Evolutionary conservation across 2,797 vertebrate species (phyloP).

Genomic region (Hypotaenidia okinawae): DNA sequence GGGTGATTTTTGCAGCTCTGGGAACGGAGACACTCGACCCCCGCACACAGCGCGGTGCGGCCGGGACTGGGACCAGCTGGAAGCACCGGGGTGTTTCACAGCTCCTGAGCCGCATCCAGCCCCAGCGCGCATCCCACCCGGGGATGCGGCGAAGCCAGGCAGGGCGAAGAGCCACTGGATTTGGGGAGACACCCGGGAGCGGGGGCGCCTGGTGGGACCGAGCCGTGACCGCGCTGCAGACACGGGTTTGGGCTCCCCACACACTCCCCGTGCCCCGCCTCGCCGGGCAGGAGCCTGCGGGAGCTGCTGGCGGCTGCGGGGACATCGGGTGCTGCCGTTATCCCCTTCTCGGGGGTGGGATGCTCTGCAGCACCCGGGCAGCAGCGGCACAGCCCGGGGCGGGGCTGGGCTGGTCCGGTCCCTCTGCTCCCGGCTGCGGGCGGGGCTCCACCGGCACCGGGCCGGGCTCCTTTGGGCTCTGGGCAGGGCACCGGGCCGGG

Average conservation of each 20-base stretch:
- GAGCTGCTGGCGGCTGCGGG: too few relatives aligned
- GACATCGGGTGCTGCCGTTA: too few relatives aligned
- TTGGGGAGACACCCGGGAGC: neutral
- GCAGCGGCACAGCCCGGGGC: rapidly evolving
- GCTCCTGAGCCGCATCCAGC: neutral
- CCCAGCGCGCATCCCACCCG: neutral
- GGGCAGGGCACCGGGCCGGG: neutral
- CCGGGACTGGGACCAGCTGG: rapidly evolving
- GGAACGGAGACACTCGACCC: neutral
- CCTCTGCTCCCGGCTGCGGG: neutral
- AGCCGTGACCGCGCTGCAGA: neutral
- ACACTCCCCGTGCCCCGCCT: neutral
- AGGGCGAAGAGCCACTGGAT: neutral
- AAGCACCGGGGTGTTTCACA: rapidly evolving
- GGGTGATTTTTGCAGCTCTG: neutral
- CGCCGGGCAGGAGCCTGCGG: neutral
- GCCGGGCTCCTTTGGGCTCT: neutral
- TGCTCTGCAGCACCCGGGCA: neutral
- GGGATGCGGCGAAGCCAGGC: too few relatives aligned
- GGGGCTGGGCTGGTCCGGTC: neutral
- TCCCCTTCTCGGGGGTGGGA: neutral
- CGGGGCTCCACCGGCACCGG: too few relatives aligned
- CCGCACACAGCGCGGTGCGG: rapidly evolving
- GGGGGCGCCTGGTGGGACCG: rapidly evolving
- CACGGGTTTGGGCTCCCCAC: neutral